A percentile compares a stretch with the other conserved stretches of the same genome.
Conservation (phyloP, 2,797 vertebrate species). For the Triplophysa bombifrons region DNA sequence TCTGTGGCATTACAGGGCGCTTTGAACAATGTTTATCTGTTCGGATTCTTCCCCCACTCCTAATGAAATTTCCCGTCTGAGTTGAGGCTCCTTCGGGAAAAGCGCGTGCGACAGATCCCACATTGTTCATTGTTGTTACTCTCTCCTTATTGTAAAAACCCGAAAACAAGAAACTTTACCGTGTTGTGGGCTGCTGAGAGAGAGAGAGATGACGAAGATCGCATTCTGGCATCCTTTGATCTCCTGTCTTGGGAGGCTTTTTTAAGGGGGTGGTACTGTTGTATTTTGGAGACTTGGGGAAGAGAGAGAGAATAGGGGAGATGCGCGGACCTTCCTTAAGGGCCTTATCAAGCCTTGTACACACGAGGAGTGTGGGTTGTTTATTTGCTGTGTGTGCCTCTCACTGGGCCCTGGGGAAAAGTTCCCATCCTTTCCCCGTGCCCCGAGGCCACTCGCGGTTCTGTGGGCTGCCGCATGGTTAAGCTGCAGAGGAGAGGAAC, state of each 20-base stretch:
- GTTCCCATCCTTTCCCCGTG: conserved; percentile 61
- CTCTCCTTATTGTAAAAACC: conserved; percentile 59
- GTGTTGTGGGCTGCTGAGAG: conserved; percentile 62
- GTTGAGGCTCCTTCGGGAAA: conserved; percentile 69
- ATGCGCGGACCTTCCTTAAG: conserved; percentile 66
- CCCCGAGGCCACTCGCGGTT: conserved; percentile 60
- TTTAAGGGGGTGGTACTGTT: conserved; percentile 52
- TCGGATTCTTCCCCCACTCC: conserved; percentile 57
- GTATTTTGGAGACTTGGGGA: conserved; percentile 56
- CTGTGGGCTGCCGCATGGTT: conserved; percentile 59
- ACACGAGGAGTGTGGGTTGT: conserved; percentile 72
- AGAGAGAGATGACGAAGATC: conserved; percentile 70
- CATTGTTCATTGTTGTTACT: conserved; percentile 73
- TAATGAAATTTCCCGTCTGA: conserved; percentile 71
- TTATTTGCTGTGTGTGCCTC: conserved; percentile 72
- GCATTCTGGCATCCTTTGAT: conserved; percentile 72
- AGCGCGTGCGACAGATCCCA: conserved; percentile 69
- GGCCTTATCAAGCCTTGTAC: conserved; percentile 59
- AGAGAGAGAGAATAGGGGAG: conserved; percentile 39
- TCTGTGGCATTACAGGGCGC: conserved; percentile 27
- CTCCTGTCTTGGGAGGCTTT: conserved; percentile 52
- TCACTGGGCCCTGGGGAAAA: conserved; percentile 61
- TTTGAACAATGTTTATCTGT: conserved; percentile 48
- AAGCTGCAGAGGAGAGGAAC: conserved; percentile 59
- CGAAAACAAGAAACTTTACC: conserved; percentile 54